Conservation (phyloP, 1,140 invertebrate species). For the Prorops nasuta region DNA sequence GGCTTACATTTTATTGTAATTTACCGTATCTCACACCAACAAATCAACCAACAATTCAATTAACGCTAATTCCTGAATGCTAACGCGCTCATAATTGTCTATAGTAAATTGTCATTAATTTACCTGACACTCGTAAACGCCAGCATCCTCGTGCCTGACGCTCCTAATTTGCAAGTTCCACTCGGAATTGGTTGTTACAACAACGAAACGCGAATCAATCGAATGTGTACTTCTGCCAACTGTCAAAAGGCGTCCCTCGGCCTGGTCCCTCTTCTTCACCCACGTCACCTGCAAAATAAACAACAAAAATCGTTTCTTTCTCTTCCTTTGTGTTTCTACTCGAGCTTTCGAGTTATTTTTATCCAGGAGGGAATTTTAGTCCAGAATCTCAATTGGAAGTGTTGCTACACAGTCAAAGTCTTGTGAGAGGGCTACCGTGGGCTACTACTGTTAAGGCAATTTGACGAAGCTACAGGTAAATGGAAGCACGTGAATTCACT, state of each 20-base stretch:
- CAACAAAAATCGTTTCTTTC: constrained; percentile 20
- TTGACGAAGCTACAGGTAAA: too few species aligned
- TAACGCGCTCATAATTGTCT: too few species aligned
- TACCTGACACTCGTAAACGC: constrained; percentile 80
- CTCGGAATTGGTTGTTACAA: constrained; percentile 71
- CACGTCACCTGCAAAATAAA: constrained; percentile 64
- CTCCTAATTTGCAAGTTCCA: constrained; percentile 73
- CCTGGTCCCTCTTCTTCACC: constrained; percentile 63
- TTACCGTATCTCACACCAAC: too few species aligned
- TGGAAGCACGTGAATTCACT: too few species aligned
- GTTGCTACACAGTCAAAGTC: neutral
- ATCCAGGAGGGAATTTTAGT: neutral
- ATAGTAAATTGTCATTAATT: too few species aligned
- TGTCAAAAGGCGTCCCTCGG: constrained; percentile 66
- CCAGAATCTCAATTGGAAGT: neutral
- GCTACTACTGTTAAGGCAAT: too few species aligned
- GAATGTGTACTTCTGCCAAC: constrained; percentile 71
- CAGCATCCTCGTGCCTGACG: constrained; percentile 69
- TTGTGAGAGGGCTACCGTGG: neutral
- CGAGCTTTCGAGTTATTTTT: neutral
- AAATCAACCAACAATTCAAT: too few species aligned
- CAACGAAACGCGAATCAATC: constrained; percentile 71
- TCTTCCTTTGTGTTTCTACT: neutral
- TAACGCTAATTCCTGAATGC: too few species aligned
- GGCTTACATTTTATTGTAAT: too few species aligned